These are phyloP conservation scores for Leistus spinibarbis DNA, from an alignment of 2,888 invertebrate genomes.

Conservation along the genomic window DNA sequence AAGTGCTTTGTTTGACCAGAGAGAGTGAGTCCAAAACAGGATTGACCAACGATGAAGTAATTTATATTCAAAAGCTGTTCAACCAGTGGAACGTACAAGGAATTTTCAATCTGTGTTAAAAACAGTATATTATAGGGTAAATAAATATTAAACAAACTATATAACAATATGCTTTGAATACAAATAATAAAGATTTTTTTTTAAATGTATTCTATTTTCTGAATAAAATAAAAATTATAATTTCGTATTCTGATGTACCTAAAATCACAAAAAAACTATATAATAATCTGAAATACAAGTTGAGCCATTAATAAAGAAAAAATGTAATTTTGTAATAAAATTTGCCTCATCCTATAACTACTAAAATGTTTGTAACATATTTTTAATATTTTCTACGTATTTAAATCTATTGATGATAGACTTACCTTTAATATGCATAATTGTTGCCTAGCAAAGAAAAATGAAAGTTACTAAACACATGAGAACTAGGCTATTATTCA, in stretches of 20 bases:
- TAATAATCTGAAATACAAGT: no score
- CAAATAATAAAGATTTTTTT: neutral
- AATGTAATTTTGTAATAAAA: no score
- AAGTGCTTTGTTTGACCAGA: neutral
- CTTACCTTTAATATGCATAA: neutral
- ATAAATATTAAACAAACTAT: neutral
- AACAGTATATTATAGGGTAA: neutral
- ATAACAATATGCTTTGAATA: neutral
- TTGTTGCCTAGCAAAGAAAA: conserved; percentile 8
- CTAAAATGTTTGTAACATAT: neutral
- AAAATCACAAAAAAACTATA: no score
- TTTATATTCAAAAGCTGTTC: neutral
- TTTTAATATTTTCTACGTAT: neutral
- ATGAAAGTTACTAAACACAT: conserved; percentile 19
- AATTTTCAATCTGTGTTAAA: neutral
- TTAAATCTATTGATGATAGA: neutral
- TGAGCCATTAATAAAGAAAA: no score
- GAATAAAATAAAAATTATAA: no score
- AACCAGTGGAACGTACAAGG: neutral
- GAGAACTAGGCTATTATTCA: conserved; percentile 13
- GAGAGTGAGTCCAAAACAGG: neutral
- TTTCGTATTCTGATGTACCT: no score
- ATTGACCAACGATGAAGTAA: neutral
- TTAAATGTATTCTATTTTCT: neutral
- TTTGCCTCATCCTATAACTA: no score